Percentiles rank a stretch among this genome's conserved stretches.
These are phyloP conservation scores for Ctenicera cuprea DNA, from an alignment of 2,888 invertebrate species.

Conservation along the genomic window DNA sequence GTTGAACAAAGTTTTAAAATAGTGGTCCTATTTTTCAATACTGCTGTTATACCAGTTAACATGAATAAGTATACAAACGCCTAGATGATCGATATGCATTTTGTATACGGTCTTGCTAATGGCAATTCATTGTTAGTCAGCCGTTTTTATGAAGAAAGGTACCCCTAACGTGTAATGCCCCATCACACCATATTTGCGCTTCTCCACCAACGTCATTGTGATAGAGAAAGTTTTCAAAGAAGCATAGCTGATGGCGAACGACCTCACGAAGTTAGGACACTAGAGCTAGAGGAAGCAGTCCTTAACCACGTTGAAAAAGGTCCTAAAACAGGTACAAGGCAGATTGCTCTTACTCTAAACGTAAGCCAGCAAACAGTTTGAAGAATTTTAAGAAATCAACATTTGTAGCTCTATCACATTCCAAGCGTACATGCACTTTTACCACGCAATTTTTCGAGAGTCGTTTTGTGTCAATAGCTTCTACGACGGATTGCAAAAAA, in stretches of 20 bases:
- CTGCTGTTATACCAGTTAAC: not conserved
- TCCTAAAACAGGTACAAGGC: not conserved
- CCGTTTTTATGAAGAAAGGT: slow-evolving; percentile 21
- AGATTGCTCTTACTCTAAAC: not conserved
- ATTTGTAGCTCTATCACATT: slow-evolving; percentile 46
- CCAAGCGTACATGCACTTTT: slow-evolving; percentile 42
- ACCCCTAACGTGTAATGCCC: slow-evolving; percentile 5
- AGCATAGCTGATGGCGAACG: not conserved
- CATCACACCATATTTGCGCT: not conserved
- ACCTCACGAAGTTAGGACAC: not conserved
- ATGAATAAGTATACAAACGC: slow-evolving; percentile 15
- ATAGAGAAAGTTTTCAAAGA: slow-evolving; percentile 27
- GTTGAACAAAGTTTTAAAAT: too few species aligned
- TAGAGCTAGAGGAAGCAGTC: slow-evolving; percentile 5
- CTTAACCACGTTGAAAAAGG: not conserved
- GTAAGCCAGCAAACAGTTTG: not conserved
- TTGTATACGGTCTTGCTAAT: too few species aligned
- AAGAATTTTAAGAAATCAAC: slow-evolving; percentile 1
- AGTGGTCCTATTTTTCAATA: too few species aligned
- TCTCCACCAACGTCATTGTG: slow-evolving; percentile 6
- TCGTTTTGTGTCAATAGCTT: slow-evolving; percentile 15
- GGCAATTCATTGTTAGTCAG: not conserved
- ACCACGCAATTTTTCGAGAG: slow-evolving; percentile 5
- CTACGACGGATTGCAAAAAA: slow-evolving; percentile 5
- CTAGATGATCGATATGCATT: slow-evolving; percentile 13